phyloP scores from a whole-genome alignment of 2,797 vertebrate species.

The Chelonia mydas region DNA sequence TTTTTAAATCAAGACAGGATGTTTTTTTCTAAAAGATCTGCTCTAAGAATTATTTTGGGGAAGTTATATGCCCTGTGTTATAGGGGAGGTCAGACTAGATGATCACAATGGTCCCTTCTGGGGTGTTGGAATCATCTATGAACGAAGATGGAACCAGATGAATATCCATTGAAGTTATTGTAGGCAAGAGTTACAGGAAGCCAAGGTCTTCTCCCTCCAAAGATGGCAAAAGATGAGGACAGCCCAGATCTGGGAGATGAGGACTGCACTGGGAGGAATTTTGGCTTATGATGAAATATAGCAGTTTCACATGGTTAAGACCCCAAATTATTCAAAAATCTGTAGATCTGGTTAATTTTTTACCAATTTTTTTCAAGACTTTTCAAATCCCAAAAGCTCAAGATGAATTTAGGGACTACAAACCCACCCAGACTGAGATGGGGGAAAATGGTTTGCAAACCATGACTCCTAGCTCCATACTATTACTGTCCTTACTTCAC shows the following conservation, averaged over 20 bases:
- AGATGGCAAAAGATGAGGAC: background rate
- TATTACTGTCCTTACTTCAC: background rate
- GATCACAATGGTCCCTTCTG: background rate
- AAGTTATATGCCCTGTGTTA: background rate
- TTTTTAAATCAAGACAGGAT: background rate
- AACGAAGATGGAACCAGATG: background rate
- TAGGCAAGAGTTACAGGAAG: background rate
- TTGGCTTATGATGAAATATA: background rate
- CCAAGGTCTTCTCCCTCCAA: rapidly evolving
- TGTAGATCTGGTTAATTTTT: background rate
- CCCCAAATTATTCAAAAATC: background rate
- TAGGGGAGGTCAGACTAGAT: background rate
- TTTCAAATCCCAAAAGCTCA: background rate
- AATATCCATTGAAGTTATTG: background rate
- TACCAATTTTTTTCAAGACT: background rate
- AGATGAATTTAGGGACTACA: background rate
- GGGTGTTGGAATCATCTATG: background rate
- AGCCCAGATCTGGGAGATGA: rapidly evolving
- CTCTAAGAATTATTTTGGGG: background rate
- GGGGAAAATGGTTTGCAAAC: background rate
- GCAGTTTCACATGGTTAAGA: background rate
- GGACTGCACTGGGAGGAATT: background rate
- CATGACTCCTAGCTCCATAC: background rate
- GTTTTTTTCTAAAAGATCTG: background rate
- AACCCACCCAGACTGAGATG: background rate